Conservation (phyloP, 2,113 vertebrate species). For the Equus quagga region DNA sequence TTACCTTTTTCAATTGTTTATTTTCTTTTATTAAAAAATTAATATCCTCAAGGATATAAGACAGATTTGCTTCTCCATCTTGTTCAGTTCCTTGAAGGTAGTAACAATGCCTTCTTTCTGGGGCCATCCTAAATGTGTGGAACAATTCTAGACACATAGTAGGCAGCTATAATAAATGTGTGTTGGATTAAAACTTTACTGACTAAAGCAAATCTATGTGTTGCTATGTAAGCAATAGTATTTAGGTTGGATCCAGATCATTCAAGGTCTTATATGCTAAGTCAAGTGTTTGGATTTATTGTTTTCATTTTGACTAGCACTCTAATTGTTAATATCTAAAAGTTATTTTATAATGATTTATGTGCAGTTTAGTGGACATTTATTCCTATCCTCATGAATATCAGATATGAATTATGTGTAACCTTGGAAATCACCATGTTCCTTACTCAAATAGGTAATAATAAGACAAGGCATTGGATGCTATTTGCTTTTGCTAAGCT, state of each 20-base stretch:
- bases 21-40: neutral
- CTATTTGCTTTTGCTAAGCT: conserved; percentile 40
- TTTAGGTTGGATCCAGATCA: neutral
- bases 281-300: conserved; percentile 43
- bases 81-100: neutral
- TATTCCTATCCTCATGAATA: conserved; percentile 63
- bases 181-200: neutral
- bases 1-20: neutral
- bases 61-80: neutral
- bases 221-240: neutral
- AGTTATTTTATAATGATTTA: conserved; percentile 67
- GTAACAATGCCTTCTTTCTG: neutral
- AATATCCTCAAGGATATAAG: neutral
- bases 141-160: neutral
- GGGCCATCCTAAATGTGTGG: neutral
- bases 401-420: conserved; percentile 64
- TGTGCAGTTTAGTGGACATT: conserved; percentile 61
- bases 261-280: neutral
- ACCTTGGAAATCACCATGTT: conserved; percentile 69
- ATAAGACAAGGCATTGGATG: conserved; percentile 14
- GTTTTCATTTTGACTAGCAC: conserved; percentile 36
- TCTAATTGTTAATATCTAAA: conserved; percentile 63
- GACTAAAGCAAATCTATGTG: neutral
- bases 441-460: conserved; percentile 50
- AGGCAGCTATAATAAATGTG: neutral